Evolutionary conservation across 2,888 invertebrate species (phyloP).

Genomic region (Oasisia sp.): DNA sequence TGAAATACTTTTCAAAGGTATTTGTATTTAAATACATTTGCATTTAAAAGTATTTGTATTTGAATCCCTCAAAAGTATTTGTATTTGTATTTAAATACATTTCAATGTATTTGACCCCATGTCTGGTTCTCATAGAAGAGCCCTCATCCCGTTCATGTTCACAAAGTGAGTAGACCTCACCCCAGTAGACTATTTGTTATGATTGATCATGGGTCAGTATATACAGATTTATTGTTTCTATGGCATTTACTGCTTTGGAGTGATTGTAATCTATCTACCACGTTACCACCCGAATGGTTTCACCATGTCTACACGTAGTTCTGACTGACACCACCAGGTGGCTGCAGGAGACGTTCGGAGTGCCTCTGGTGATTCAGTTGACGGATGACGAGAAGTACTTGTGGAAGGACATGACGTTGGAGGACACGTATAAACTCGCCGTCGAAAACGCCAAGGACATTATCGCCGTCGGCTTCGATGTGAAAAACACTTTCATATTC

Average conservation of each 20-base stretch:
- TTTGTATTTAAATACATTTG: too few species aligned
- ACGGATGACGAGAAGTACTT: slow-evolving; percentile 98
- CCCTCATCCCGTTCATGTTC: slow-evolving; percentile 77
- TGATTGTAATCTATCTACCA: background rate
- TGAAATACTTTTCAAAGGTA: too few species aligned
- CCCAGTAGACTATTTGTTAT: slow-evolving; percentile 68
- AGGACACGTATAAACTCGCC: slow-evolving; percentile 85
- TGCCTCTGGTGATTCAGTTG: slow-evolving; percentile 94
- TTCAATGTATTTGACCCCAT: too few species aligned
- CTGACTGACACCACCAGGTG: slow-evolving; percentile 72
- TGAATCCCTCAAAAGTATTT: too few species aligned
- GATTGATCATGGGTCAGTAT: too few species aligned
- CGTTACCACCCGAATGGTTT: background rate
- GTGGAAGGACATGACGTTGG: slow-evolving; percentile 93
- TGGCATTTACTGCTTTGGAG: too few species aligned
- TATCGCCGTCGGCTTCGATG: slow-evolving; percentile 94
- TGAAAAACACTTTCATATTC: slow-evolving; percentile 96
- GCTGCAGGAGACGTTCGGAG: slow-evolving; percentile 96
- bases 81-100: too few species aligned
- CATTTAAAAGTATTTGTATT: too few species aligned
- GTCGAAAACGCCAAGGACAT: slow-evolving; percentile 97
- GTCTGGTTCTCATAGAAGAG: too few species aligned
- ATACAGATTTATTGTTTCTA: too few species aligned
- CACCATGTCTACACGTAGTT: background rate
- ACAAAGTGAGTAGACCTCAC: slow-evolving; percentile 84